Percentiles rank a stretch among this genome's conserved stretches.
phyloP scores from a whole-genome alignment of 2,113 vertebrate species.

The Mormoops blainvillei region DNA sequence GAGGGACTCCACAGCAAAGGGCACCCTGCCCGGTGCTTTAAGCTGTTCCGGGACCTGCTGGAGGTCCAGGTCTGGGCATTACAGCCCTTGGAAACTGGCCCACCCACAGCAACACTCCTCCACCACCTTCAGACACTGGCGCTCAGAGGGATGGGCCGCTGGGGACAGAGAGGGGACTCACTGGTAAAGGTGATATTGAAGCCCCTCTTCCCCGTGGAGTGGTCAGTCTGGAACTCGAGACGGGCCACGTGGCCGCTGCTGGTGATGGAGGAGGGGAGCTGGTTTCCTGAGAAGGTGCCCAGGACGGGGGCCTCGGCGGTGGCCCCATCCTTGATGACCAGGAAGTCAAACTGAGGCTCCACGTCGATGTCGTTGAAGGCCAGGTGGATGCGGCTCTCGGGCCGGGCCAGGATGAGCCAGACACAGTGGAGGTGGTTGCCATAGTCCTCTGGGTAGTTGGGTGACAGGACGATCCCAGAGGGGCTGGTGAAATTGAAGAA shows the following conservation, averaged over 20 bases:
- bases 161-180: slow-evolving; percentile 74
- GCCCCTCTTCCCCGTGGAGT: slow-evolving; percentile 96
- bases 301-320: slow-evolving; percentile 94
- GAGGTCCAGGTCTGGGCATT: neutral
- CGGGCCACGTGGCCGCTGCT: slow-evolving; percentile 94
- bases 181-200: slow-evolving; percentile 99
- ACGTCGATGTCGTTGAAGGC: slow-evolving; percentile 99
- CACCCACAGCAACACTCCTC: neutral
- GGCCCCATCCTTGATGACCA: slow-evolving; percentile 94
- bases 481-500: slow-evolving; percentile 99
- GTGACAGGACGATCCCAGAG: slow-evolving; percentile 92
- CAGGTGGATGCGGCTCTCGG: slow-evolving; percentile 96
- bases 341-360: slow-evolving; percentile 98
- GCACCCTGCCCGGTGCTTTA: fast-evolving
- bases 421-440: slow-evolving; percentile 98
- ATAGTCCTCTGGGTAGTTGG: slow-evolving; percentile 98
- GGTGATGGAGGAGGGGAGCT: slow-evolving; percentile 94
- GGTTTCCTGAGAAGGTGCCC: slow-evolving; percentile 94
- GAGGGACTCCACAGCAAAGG: neutral
- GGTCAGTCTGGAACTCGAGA: slow-evolving; percentile 97
- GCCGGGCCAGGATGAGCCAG: slow-evolving; percentile 95
- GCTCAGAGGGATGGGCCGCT: neutral
- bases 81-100: neutral
- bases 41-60: neutral
- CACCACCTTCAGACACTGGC: neutral